phyloP scores from a whole-genome alignment of 2,888 invertebrate species.

The Eustalomyia histrio region DNA sequence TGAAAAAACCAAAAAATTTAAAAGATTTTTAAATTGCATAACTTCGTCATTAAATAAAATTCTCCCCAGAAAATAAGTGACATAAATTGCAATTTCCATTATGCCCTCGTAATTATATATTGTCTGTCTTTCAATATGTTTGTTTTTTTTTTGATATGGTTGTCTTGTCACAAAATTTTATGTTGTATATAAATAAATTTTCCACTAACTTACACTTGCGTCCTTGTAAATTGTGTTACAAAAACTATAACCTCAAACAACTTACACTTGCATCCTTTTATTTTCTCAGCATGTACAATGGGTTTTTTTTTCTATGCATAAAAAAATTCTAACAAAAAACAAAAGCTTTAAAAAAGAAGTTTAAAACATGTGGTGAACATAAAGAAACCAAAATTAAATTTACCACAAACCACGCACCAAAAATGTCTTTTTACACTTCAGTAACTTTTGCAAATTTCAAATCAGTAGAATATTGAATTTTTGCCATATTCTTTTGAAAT shows the following conservation, averaged over 20 bases:
- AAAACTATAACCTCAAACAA: neutral
- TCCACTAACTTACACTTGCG: conserved; percentile 5
- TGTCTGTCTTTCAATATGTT: neutral
- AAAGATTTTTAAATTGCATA: no score
- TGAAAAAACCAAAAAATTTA: no score
- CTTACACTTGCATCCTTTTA: conserved; percentile 9
- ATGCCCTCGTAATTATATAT: neutral
- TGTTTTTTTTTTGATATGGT: neutral
- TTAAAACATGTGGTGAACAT: conserved; percentile 25
- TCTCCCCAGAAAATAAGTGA: no score
- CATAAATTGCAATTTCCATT: no score
- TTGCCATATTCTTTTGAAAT: neutral
- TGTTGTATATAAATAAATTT: neutral
- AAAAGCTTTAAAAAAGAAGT: conserved; percentile 6
- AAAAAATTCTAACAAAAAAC: conserved; percentile 5
- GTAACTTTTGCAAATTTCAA: conserved; percentile 26
- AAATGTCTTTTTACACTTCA: conserved; percentile 50
- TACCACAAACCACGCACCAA: conserved; percentile 32
- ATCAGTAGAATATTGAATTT: neutral
- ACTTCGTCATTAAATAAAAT: no score
- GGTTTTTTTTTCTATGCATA: neutral
- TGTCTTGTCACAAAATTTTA: neutral
- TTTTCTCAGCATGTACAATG: conserved; percentile 40
- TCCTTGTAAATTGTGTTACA: conserved; percentile 33
- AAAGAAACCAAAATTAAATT: conserved; percentile 14